Percentiles rank a stretch among this genome's conserved stretches.
Conservation (phyloP, 2,888 invertebrate genomes). For the Tanytarsus gracilentus region DNA sequence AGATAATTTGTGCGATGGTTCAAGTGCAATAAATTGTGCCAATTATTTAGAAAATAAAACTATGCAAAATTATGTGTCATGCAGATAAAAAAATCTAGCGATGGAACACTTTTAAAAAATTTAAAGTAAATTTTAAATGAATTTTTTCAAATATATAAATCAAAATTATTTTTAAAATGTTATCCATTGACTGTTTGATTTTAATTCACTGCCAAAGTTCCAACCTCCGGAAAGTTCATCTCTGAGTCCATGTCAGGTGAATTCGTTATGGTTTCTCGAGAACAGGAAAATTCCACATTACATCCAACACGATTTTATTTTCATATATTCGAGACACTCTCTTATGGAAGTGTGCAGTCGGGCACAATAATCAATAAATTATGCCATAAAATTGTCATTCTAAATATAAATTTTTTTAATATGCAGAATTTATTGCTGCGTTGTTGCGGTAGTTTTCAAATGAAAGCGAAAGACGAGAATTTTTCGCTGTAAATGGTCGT, state of each 20-base stretch:
- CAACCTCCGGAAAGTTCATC: background rate
- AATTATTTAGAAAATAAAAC: too few relatives aligned
- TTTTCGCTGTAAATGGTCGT: background rate
- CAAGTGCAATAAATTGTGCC: too few relatives aligned
- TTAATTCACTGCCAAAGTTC: background rate
- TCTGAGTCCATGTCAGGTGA: background rate
- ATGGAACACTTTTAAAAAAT: background rate
- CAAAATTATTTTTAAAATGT: background rate
- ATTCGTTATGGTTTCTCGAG: background rate
- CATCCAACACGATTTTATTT: background rate
- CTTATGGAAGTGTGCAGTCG: too few relatives aligned
- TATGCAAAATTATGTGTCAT: too few relatives aligned
- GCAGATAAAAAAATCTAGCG: background rate
- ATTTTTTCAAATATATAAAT: background rate
- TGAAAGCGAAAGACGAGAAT: too few relatives aligned
- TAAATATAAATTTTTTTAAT: background rate
- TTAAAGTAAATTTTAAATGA: background rate
- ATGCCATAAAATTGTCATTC: constrained; percentile 16
- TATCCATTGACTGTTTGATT: background rate
- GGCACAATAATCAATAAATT: constrained; percentile 17
- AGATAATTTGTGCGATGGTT: too few relatives aligned
- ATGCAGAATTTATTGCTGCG: background rate
- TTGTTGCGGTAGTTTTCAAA: constrained; percentile 12
- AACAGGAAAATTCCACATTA: background rate
- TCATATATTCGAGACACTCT: too few relatives aligned